Conservation (phyloP, 2,113 vertebrate species). For the Rhea pennata region DNA sequence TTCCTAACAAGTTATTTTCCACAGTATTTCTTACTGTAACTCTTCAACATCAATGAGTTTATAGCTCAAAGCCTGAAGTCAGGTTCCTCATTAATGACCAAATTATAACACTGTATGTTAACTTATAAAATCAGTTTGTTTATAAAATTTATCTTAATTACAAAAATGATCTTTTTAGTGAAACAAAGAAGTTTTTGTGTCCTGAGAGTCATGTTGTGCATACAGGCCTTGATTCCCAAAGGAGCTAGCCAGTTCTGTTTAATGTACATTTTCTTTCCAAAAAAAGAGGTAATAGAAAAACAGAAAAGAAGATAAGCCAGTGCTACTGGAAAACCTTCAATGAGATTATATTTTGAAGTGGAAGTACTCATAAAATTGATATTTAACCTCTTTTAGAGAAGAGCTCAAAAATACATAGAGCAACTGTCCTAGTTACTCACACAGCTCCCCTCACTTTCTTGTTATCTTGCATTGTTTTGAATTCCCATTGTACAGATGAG, state of each 20-base stretch:
- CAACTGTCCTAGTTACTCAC: background rate
- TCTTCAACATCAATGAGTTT: background rate
- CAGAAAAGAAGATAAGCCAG: background rate
- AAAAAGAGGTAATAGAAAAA: background rate
- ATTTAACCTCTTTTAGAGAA: background rate
- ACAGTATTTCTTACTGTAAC: background rate
- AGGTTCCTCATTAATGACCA: background rate
- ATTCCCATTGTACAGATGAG: background rate
- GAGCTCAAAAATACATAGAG: background rate
- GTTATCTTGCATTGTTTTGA: background rate
- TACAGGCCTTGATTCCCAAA: background rate
- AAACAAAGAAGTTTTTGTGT: background rate
- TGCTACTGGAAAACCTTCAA: background rate
- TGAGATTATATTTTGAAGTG: background rate
- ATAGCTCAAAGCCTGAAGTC: background rate
- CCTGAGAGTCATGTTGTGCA: background rate
- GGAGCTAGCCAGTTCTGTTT: background rate
- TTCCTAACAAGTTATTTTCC: background rate
- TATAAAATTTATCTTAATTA: background rate
- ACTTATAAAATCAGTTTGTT: background rate
- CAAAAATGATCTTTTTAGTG: background rate
- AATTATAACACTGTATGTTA: background rate
- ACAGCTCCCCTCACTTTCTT: rapidly evolving
- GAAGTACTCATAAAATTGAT: background rate
- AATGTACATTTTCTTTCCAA: background rate